Base-by-base conservation (phyloP, 2,888 invertebrate species). In the Dusona sp. region DNA sequence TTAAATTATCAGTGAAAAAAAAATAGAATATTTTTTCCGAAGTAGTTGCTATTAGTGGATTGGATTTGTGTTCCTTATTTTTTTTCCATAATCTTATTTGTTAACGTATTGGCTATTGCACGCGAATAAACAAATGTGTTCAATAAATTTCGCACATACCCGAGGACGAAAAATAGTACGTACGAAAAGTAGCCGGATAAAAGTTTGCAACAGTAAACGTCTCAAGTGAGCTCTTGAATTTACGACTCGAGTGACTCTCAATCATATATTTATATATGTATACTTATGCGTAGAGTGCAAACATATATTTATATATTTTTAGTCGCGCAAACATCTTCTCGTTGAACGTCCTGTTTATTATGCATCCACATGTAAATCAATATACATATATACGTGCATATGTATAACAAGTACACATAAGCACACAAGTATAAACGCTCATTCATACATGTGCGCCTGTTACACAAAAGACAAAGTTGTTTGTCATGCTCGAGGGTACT, bases 201-300 rank as follows among this genome's bases (percentile, higher is more conserved):
- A 85, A 85, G 70, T 82, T 80, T 38, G 83, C 80, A 42, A 73
- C 77, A 45, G 86, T 86, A 83, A 83, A 83, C 65, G 80, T 83
- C 83, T 61, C 51, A 54, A 51, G 80, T 67, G 73, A 74, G 61
- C 48, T 64, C 73, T 78, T 78, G 57, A 78, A 83, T 86, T 86
- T 83, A 86, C 83, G 83, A 80, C 83, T 51, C 16, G 64, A 68
- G 80, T 61, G 77, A 77, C 79, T 83, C 83, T 83, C 83, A 78
- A 86, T 86, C 83, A 83, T 80, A 73, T 78, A 75, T 80, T 67
- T 65, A 79, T 61, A 22, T 54, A 79, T 51, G 78, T 42, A 13
- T 64, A 19, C 61, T 38, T 25, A 16, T 68, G 68, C 13, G 25
- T 45, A 54, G 57, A 64, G 25, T 33, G 13, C 22, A 45, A n/a